A percentile compares a stretch with the other conserved stretches of the same genome.
Conservation (phyloP, 2,888 invertebrate species). For the Pristionchus maxplancki region DNA sequence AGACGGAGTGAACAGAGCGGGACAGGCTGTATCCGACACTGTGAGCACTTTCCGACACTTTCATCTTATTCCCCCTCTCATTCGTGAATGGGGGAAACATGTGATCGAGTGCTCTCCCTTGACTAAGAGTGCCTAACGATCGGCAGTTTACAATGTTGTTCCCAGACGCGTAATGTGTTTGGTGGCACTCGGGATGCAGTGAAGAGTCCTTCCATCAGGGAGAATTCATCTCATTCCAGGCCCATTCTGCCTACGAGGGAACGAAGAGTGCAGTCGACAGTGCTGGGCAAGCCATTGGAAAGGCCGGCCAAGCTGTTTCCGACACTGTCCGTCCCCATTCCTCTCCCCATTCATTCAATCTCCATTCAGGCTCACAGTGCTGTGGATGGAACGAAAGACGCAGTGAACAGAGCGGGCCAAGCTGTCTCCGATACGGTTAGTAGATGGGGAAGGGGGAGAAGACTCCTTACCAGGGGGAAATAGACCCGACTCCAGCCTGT, state of each 20-base stretch:
- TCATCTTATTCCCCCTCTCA: not conserved
- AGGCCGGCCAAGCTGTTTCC: not conserved
- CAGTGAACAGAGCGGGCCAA: not conserved
- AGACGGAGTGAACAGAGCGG: conserved; percentile 17
- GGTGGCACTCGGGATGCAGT: not conserved
- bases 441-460: not conserved
- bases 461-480: not conserved
- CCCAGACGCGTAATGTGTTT: not conserved
- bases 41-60: not conserved
- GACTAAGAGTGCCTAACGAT: not conserved
- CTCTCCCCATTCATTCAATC: not conserved
- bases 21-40: not conserved
- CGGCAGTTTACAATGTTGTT: conserved; percentile 8
- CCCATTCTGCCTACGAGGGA: conserved; percentile 33
- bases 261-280: conserved; percentile 12
- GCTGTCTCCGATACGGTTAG: conserved; percentile 37
- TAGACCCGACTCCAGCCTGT: conserved; percentile 19
- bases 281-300: not conserved
- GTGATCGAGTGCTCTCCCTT: not conserved
- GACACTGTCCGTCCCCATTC: not conserved
- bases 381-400: not conserved
- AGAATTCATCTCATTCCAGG: conserved; percentile 12
- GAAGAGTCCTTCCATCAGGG: not conserved
- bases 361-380: not conserved
- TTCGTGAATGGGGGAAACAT: not conserved